These are phyloP conservation scores for Ginglymostoma cirratum DNA, from an alignment of 2,113 vertebrate species.

Conservation along the genomic window DNA sequence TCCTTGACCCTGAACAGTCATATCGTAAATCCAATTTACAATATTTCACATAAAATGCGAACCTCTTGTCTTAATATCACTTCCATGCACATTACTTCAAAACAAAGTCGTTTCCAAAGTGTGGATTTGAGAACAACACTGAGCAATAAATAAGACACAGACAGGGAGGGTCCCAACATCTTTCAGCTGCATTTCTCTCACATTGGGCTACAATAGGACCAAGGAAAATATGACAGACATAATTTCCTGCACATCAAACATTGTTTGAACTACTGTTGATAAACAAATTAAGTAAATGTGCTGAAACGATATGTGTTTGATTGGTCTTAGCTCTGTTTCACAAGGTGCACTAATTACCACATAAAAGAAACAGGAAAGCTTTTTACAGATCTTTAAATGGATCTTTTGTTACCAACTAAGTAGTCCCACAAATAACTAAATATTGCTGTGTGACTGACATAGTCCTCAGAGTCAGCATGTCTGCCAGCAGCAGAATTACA, in stretches of 20 bases:
- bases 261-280: conserved; percentile 50
- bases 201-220: conserved; percentile 39
- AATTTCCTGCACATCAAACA: conserved; percentile 48
- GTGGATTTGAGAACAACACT: background rate
- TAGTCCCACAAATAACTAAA: accelerated
- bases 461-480: background rate
- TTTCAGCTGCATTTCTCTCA: conserved; percentile 45
- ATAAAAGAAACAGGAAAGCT: conserved; percentile 38
- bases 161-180: conserved; percentile 48
- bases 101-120: background rate
- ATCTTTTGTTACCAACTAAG: background rate
- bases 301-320: conserved; percentile 47
- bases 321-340: conserved; percentile 30
- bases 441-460: background rate
- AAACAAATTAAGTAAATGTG: conserved; percentile 54
- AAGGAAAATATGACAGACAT: conserved; percentile 47
- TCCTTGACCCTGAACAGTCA: background rate
- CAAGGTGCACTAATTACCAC: conserved; percentile 32
- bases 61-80: background rate
- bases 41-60: background rate
- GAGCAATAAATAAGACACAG: conserved; percentile 42
- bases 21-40: background rate
- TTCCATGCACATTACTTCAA: background rate
- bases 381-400: background rate
- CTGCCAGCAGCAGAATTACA: background rate